Evolutionary conservation across 2,888 invertebrate species (phyloP).

Genomic region (Agrotis segetum): DNA sequence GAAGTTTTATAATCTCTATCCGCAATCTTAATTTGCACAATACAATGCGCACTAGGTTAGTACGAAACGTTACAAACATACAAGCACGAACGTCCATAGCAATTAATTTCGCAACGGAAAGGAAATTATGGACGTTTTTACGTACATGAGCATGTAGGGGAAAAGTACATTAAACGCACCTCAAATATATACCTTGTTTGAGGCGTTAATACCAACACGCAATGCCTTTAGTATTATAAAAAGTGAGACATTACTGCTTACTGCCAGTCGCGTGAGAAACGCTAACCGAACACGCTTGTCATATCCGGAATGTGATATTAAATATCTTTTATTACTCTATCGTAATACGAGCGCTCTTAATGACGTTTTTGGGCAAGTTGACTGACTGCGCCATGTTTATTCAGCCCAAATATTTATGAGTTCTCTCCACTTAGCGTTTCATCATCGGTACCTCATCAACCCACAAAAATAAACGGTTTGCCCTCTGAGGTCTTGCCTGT

Average conservation of each 20-base stretch:
- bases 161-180: conserved; percentile 72
- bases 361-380: conserved; percentile 40
- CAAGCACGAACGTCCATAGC: conserved; percentile 54
- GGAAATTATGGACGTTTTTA: conserved; percentile 72
- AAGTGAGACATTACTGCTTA: conserved; percentile 68
- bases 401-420: neutral
- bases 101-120: conserved; percentile 75
- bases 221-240: conserved; percentile 64
- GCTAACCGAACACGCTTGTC: conserved; percentile 64
- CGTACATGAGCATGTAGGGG: conserved; percentile 68
- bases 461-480: conserved; percentile 15
- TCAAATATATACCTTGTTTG: conserved; percentile 67
- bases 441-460: neutral
- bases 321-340: conserved; percentile 64
- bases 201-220: conserved; percentile 72
- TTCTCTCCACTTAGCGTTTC: neutral
- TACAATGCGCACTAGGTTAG: conserved; percentile 53
- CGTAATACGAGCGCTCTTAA: conserved; percentile 40
- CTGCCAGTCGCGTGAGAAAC: conserved; percentile 72
- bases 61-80: conserved; percentile 59
- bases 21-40: conserved; percentile 51
- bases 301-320: conserved; percentile 67
- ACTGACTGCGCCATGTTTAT: conserved; percentile 16
- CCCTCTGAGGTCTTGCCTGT: neutral
- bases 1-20: conserved; percentile 46